These are phyloP conservation scores for Malacoraja senta DNA, from an alignment of 2,797 vertebrate species.

Conservation along the genomic window DNA sequence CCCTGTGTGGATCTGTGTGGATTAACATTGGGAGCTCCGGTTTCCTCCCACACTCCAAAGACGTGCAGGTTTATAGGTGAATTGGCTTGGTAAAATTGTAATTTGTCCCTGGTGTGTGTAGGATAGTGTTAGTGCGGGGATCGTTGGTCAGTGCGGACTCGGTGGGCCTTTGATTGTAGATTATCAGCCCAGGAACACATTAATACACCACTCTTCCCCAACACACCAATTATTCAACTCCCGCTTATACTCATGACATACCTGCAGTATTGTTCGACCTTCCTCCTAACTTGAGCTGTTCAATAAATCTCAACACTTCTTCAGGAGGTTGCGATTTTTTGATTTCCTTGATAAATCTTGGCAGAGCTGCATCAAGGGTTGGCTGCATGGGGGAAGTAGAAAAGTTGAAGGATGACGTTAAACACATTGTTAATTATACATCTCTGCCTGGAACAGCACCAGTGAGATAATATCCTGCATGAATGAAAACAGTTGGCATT, in stretches of 20 bases:
- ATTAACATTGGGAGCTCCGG: too few relatives aligned
- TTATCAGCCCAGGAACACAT: too few relatives aligned
- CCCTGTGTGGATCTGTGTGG: too few relatives aligned
- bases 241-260: neutral
- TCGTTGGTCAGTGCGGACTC: too few relatives aligned
- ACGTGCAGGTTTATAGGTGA: too few relatives aligned
- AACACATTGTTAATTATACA: neutral
- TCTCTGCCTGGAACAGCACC: neutral
- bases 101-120: too few relatives aligned
- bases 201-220: too few relatives aligned
- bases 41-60: too few relatives aligned
- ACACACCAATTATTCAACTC: too few relatives aligned
- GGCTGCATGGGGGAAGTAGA: neutral
- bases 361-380: neutral
- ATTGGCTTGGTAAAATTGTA: too few relatives aligned
- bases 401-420: neutral
- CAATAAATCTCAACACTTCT: neutral
- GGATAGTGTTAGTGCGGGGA: too few relatives aligned
- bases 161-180: too few relatives aligned
- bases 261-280: neutral
- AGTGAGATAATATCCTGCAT: neutral
- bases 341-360: slow-evolving; percentile 14
- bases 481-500: neutral
- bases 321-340: neutral
- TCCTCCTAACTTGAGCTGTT: neutral